These are phyloP conservation scores for Girardia tigrina DNA, from an alignment of 2,888 invertebrate genomes.

Conservation along the genomic window DNA sequence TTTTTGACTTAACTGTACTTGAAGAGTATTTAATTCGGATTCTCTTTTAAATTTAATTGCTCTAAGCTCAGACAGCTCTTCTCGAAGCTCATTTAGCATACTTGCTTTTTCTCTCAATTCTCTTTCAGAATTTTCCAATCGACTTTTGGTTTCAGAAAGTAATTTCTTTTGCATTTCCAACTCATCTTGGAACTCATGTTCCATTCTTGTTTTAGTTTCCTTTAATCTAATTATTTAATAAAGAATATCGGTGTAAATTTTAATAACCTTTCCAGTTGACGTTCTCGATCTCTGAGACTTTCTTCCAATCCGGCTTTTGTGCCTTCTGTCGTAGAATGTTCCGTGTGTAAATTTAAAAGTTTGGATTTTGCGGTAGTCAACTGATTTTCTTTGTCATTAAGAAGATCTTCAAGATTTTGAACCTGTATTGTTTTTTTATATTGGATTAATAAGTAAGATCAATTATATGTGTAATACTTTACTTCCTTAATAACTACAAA, in stretches of 20 bases:
- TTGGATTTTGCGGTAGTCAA: constrained; percentile 64
- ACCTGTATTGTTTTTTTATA: no score
- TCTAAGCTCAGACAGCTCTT: constrained; percentile 44
- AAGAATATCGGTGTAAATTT: constrained; percentile 37
- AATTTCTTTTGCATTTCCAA: constrained; percentile 79
- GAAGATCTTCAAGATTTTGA: constrained; percentile 84
- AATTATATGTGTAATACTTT: no score
- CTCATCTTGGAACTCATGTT: constrained; percentile 87
- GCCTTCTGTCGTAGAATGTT: constrained; percentile 77
- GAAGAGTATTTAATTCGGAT: constrained; percentile 43
- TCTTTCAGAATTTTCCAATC: constrained; percentile 43
- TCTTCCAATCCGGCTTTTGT: constrained; percentile 81
- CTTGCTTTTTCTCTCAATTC: constrained; percentile 47
- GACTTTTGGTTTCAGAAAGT: constrained; percentile 62
- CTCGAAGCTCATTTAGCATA: constrained; percentile 44
- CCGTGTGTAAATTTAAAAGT: constrained; percentile 76
- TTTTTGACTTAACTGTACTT: constrained; percentile 41
- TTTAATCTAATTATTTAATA: constrained; percentile 56
- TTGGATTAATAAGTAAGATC: no score
- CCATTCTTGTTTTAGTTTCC: constrained; percentile 83
- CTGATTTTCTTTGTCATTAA: constrained; percentile 94
- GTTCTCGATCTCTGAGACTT: constrained; percentile 85
- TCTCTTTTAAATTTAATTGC: constrained; percentile 44
- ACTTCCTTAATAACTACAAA: no score
- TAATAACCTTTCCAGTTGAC: constrained; percentile 67